Base-by-base conservation (phyloP, 2,888 invertebrate species). In the Chrysodeixis includens region DNA sequence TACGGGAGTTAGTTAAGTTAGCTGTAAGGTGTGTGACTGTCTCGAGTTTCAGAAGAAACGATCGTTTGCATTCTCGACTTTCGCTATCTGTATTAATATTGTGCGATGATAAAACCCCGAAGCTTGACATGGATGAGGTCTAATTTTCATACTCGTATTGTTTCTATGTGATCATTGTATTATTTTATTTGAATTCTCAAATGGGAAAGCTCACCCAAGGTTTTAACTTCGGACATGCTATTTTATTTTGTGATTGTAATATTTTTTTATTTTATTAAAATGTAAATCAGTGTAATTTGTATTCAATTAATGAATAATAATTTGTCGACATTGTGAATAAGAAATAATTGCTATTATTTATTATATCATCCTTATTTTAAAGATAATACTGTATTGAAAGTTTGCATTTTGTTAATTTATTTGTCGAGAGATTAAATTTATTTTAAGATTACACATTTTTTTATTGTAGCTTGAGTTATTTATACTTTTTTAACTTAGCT, bases 391-490 rank as follows among this genome's bases (percentile, higher is more conserved):
- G 86, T 89, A 89, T 85, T 88, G 83, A 87, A 86, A 83, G 78
- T 88, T 89, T 87, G 88, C 90, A 91, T 92, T 92, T 89, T 90
- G 92, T 93, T 93, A 93, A 93, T 93, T 94, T 94, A 93, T 93
- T 94, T 92, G 91, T 93, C 93, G 88, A 93, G 92, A 92, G 90
- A 94, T 93, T 94, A 95, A 94, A 94, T 74, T 84, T 92, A 92
- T 92, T 93, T 90, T 92, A 93, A 93, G 91, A 86, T 81, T 64
- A 54, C 61, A 49, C 71, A 62, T 69, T 85, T 83, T 26, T 83
- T 84, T 56, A 77, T 84, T 79, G 54, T 9, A 8, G 26, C 9
- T 66, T 46, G 18, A 49, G n/a, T 30, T 46, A 46, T 10, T 46
- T 49, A 49, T 49, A 49, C 46, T 20, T 16, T 18, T n/a, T 10